Conservation (phyloP, 2,888 invertebrate genomes). For the Dicyrtoma fusca region DNA sequence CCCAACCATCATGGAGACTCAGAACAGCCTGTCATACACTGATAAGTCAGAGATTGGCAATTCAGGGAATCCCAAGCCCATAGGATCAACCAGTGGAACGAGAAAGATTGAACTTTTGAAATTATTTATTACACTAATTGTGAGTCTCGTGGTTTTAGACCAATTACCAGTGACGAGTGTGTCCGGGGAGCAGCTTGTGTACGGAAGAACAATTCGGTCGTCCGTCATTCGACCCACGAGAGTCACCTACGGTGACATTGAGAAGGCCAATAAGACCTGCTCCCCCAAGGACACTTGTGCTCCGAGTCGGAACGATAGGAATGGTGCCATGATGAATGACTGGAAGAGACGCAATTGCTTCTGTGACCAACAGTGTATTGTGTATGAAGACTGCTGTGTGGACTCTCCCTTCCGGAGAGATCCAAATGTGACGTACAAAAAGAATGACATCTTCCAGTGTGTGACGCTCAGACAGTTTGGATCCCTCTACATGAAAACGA, state of each 20-base stretch:
- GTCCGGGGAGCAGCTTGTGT: background rate
- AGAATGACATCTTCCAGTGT: conserved; percentile 59
- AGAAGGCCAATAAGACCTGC: conserved; percentile 55
- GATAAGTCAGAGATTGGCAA: no score
- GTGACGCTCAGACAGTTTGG: conserved; percentile 59
- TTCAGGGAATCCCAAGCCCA: no score
- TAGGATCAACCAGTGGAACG: no score
- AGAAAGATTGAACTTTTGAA: background rate
- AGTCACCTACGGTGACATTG: conserved; percentile 56
- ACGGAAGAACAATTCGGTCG: conserved; percentile 8
- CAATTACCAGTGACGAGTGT: conserved; percentile 5
- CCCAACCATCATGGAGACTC: no score
- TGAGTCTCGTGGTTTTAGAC: background rate
- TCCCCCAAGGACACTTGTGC: conserved; percentile 55
- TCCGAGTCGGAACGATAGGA: conserved; percentile 54
- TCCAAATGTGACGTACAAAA: conserved; percentile 57
- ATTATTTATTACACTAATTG: conserved; percentile 6
- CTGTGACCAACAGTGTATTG: conserved; percentile 61
- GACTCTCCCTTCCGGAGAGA: conserved; percentile 59
- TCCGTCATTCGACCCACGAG: conserved; percentile 47
- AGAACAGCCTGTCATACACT: no score
- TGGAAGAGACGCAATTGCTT: conserved; percentile 61
- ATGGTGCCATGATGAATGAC: conserved; percentile 57
- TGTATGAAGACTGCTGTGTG: conserved; percentile 62
- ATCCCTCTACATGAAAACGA: conserved; percentile 61